These are phyloP conservation scores for Megalopta genalis DNA, from an alignment of 1,140 invertebrate genomes.

Conservation along the genomic window DNA sequence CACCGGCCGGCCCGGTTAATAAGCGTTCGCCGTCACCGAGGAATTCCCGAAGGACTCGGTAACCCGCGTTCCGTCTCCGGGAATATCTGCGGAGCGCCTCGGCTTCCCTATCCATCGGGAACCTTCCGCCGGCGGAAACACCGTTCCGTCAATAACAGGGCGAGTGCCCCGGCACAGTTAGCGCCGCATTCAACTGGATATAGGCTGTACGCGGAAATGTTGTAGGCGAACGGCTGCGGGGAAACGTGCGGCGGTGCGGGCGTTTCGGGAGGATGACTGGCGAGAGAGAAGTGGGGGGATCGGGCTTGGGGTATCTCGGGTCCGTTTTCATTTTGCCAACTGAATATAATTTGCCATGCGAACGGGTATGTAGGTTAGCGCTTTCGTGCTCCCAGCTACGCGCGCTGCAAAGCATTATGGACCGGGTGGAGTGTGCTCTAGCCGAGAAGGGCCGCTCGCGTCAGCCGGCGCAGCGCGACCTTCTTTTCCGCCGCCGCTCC, in stretches of 20 bases:
- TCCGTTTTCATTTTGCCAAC: constrained; percentile 69
- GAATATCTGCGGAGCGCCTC: neutral
- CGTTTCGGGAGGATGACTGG: too few species aligned
- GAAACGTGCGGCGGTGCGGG: neutral
- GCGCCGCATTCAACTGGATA: neutral
- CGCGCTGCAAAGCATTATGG: constrained; percentile 35
- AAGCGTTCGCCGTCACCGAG: too few species aligned
- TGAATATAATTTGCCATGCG: constrained; percentile 69
- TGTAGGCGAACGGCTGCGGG: neutral
- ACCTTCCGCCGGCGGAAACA: neutral
- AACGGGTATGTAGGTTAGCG: constrained; percentile 68
- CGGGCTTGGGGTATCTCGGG: constrained; percentile 47
- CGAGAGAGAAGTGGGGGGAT: too few species aligned
- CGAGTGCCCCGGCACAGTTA: neutral
- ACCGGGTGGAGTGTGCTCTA: neutral
- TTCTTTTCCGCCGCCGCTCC: constrained; percentile 19
- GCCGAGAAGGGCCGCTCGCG: neutral
- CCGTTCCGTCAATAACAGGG: neutral
- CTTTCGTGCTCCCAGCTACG: constrained; percentile 37
- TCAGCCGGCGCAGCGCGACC: neutral
- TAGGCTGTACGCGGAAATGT: neutral
- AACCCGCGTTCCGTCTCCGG: too few species aligned
- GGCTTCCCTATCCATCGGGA: neutral
- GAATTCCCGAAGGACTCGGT: too few species aligned
- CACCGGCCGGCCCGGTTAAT: too few species aligned